Percentiles rank a stretch among this genome's conserved stretches.
phyloP scores from a whole-genome alignment of 37 sponge, comb jelly and placozoan species.

The Halichondria panicea region DNA sequence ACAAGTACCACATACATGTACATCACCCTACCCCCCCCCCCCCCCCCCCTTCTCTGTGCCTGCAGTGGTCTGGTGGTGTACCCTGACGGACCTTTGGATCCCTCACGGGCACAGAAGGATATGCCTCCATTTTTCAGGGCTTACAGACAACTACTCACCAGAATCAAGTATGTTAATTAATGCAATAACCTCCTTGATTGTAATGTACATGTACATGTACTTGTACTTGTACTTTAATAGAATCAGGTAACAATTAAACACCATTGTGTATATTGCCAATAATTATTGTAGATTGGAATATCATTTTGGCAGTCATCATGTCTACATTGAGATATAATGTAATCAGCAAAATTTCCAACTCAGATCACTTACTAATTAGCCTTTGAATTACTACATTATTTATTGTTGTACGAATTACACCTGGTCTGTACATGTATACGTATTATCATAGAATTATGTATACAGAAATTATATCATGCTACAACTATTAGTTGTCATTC shows the following conservation, averaged over 20 bases:
- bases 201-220: too few species aligned
- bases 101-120: constrained; percentile 29
- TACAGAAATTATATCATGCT: background rate
- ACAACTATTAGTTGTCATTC: too few species aligned
- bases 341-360: background rate
- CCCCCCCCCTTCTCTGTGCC: background rate
- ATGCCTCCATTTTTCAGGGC: constrained; percentile 70
- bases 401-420: too few species aligned
- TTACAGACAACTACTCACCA: constrained; percentile 45
- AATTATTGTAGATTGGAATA: too few species aligned
- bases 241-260: too few species aligned
- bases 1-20: background rate
- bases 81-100: constrained; percentile 69
- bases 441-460: too few species aligned
- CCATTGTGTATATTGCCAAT: too few species aligned
- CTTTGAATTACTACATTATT: too few species aligned
- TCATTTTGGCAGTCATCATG: too few species aligned
- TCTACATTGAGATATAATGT: background rate
- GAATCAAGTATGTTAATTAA: constrained; percentile 62
- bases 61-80: constrained; percentile 67
- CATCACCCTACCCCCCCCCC: background rate
- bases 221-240: too few species aligned
- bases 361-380: background rate
- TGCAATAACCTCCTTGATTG: background rate
- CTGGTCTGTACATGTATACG: too few species aligned